Conservation (phyloP, 2,113 vertebrate species). For the Pangasianodon gigas region DNA sequence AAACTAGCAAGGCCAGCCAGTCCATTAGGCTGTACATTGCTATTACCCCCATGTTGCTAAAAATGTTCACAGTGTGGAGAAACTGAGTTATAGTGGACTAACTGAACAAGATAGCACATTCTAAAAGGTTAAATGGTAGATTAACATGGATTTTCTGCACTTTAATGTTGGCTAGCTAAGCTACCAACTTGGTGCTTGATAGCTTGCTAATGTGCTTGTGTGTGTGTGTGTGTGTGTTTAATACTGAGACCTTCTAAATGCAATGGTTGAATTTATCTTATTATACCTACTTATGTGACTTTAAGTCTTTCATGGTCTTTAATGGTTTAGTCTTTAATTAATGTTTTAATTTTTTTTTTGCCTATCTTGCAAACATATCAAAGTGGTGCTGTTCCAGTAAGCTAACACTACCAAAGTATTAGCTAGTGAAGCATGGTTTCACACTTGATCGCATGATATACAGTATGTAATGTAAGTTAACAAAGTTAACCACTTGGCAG, state of each 20-base stretch:
- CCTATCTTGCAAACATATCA: neutral
- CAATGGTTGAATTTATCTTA: too few species aligned
- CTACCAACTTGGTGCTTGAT: neutral
- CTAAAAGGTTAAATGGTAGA: neutral
- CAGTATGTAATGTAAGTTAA: neutral
- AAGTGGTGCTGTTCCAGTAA: neutral
- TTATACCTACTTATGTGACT: neutral
- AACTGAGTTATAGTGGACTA: neutral
- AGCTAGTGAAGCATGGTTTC: neutral
- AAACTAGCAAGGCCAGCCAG: neutral
- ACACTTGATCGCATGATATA: neutral
- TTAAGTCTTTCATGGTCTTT: neutral
- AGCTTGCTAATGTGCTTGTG: neutral
- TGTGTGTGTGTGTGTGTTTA: neutral
- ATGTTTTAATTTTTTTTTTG: neutral
- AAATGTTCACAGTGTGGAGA: neutral
- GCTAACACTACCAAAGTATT: neutral
- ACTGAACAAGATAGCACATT: neutral
- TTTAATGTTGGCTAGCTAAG: neutral
- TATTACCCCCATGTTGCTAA: slow-evolving; percentile 19
- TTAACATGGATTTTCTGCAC: neutral
- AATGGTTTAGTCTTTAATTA: too few species aligned
- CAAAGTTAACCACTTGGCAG: neutral
- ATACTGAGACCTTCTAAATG: neutral
- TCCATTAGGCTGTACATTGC: neutral